Conservation (phyloP, 2,888 invertebrate genomes). For the Erebia ligea region DNA sequence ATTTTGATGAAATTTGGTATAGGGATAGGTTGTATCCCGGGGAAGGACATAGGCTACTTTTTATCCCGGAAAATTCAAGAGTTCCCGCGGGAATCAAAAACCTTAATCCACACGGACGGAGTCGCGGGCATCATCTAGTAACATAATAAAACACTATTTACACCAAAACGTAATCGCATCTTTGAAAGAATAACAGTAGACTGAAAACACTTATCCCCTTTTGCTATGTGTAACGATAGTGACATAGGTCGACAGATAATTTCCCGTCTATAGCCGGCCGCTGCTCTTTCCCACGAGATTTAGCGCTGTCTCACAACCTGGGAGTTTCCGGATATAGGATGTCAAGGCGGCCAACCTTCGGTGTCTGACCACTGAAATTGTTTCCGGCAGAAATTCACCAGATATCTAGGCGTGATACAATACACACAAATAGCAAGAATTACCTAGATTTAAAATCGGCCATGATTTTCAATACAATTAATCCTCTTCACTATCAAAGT, state of each 20-base stretch:
- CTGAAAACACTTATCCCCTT: slow-evolving; percentile 33
- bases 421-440: no score
- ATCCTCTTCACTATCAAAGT: no score
- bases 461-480: no score
- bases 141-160: not conserved
- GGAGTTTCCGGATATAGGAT: slow-evolving; percentile 75
- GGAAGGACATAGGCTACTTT: no score
- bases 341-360: slow-evolving; percentile 68
- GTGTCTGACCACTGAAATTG: slow-evolving; percentile 62
- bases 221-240: slow-evolving; percentile 52
- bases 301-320: slow-evolving; percentile 67
- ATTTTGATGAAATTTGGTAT: no score
- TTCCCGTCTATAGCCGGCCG: slow-evolving; percentile 70
- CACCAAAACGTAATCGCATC: not conserved
- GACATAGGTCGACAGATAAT: slow-evolving; percentile 78
- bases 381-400: slow-evolving; percentile 55
- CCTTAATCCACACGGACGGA: no score
- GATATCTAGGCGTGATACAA: not conserved
- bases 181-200: slow-evolving; percentile 16
- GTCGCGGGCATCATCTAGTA: no score
- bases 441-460: no score
- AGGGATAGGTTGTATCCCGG: no score
- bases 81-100: no score
- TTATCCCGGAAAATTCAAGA: no score
- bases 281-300: slow-evolving; percentile 71